Evolutionary conservation across 37 sponge, comb jelly and placozoan genomes (phyloP).

Genomic region (Eunapius fragilis): DNA sequence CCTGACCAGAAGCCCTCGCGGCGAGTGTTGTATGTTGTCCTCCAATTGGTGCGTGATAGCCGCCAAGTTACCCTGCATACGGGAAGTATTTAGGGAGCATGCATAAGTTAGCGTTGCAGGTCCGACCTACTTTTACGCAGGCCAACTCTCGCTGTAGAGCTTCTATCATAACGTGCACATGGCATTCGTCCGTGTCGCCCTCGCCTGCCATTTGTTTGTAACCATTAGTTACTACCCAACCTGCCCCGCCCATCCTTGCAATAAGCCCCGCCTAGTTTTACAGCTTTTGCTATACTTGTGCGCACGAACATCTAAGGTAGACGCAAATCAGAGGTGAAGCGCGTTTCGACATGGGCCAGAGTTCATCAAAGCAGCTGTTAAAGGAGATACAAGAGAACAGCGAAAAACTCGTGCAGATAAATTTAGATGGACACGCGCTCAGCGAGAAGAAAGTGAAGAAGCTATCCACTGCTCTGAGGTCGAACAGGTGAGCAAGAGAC

Average conservation of each 20-base stretch:
- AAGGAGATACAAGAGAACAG: slow-evolving; percentile 55
- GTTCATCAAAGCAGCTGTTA: slow-evolving; percentile 28
- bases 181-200: no score
- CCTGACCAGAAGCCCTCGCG: no score
- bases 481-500: slow-evolving; percentile 71
- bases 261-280: background rate
- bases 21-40: no score
- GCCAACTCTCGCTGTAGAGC: slow-evolving; percentile 1
- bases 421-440: slow-evolving; percentile 39
- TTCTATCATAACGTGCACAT: slow-evolving; percentile 15
- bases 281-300: no score
- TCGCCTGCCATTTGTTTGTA: no score
- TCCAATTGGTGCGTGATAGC: no score
- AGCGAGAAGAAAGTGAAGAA: slow-evolving; percentile 62
- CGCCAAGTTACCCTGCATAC: no score
- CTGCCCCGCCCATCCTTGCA: no score
- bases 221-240: background rate
- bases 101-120: no score
- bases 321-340: background rate
- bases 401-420: slow-evolving; percentile 43
- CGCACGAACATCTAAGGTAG: background rate
- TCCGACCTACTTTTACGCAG: slow-evolving; percentile 8
- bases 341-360: slow-evolving; percentile 61
- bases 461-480: slow-evolving; percentile 57
- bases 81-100: no score